These are phyloP conservation scores for Helobdella robusta DNA, from an alignment of 2,888 invertebrate genomes.

Conservation along the genomic window DNA sequence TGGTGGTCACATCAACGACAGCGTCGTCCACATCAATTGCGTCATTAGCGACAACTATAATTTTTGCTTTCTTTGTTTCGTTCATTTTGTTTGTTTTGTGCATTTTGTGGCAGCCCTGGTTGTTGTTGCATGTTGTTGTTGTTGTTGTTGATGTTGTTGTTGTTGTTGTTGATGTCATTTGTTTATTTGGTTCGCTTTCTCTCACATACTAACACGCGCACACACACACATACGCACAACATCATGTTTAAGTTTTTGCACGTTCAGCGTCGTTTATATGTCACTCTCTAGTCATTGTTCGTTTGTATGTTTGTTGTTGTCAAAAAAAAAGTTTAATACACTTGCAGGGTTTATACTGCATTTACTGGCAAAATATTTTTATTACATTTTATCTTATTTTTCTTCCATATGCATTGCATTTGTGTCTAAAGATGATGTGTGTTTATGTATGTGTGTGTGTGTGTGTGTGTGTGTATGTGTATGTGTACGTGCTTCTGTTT, in stretches of 20 bases:
- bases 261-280: no score
- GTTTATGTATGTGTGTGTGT: no score
- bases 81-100: neutral
- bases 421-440: no score
- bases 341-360: neutral
- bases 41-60: no score
- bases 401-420: no score
- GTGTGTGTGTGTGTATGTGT: no score
- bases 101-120: neutral
- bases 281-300: no score
- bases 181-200: neutral
- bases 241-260: no score
- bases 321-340: neutral
- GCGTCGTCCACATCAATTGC: no score
- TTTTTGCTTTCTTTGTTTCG: neutral
- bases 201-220: neutral
- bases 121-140: neutral
- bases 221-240: neutral
- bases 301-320: neutral
- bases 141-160: neutral
- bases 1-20: no score
- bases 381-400: no score
- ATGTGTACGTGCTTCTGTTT: no score
- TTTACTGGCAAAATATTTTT: neutral
- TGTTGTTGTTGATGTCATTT: neutral